phyloP scores from a whole-genome alignment of 2,888 invertebrate species.

The Microctonus hyperodae region DNA sequence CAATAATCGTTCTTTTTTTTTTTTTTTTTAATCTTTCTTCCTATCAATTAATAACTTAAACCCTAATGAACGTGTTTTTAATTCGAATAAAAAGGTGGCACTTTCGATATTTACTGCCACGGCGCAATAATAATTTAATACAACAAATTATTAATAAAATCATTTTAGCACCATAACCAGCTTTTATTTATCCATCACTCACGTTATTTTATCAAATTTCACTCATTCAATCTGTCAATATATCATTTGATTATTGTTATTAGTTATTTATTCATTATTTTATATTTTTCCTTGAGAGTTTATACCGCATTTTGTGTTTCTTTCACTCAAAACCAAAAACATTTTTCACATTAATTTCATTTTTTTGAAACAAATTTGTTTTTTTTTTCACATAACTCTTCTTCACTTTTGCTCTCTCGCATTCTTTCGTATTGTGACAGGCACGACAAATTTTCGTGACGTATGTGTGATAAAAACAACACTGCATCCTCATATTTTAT shows the following conservation, averaged over 20 bases:
- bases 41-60: not conserved
- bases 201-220: constrained; percentile 7
- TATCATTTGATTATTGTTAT: not conserved
- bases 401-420: not conserved
- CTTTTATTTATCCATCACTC: not conserved
- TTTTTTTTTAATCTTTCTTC: not conserved
- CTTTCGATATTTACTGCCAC: not conserved
- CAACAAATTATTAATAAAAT: not conserved
- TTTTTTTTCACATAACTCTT: not conserved
- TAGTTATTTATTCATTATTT: no score
- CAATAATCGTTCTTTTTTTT: not conserved
- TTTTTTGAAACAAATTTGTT: not conserved
- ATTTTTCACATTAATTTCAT: not conserved
- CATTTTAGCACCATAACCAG: constrained; percentile 16
- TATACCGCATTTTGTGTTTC: not conserved
- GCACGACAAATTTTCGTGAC: constrained; percentile 20
- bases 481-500: constrained; percentile 2
- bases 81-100: not conserved
- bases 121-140: not conserved
- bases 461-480: not conserved
- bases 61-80: not conserved
- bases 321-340: not conserved
- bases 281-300: not conserved
- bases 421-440: constrained; percentile 17
- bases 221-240: constrained; percentile 8